Evolutionary conservation across 1,140 invertebrate species (phyloP), one percentile per base, ranked within the genome.

Genomic region (Pseudobourletiella spinata): DNA sequence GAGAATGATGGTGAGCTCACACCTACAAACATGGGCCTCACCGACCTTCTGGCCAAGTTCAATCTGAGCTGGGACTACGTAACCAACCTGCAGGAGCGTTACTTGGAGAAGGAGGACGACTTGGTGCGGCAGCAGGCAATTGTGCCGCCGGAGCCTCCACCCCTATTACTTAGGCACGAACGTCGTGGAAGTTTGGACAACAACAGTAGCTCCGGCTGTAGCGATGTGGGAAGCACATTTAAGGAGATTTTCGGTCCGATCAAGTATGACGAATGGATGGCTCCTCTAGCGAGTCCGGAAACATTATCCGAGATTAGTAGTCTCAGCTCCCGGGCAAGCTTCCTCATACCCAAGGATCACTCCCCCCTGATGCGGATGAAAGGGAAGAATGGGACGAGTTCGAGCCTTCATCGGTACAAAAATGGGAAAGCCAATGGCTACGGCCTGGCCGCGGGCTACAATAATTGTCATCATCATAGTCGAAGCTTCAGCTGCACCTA

Each of bases 221-320:
- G 57, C 32, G 64, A 65, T 3, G 57, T 54, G 16, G 65, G 60
- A 14, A 60, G 51, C 42, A 63, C 68, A 3, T 65, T 70, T 52
- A 67, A 67, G 22, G 68, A 70, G 35, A 67, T 70, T 15, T 70
- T 70, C 24, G 70, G 65, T 46, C 44, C 64, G 52, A 55, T 65
- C 26, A 65, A 61, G 22, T 79, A 80, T 64, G 81, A 83, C 56
- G 83, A 85, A 68, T 84, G 83, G 79, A 74, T 84, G 22, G 89
- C 89, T 0, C 89, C 89, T 0, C 72, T 93, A 22, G 89, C 89
- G 1, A 88, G 87, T 26, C 89, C 89, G 1, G 89, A 93, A 73
- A 90, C 86, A 1, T 73, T 91, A 2, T 90, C 87, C 0, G 87
- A 91, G 73, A 81, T 86, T 3, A 89, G 87, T 15, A 79, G 78